phyloP scores from a whole-genome alignment of 2,888 invertebrate genomes.

The Eubasilissa splendida region DNA sequence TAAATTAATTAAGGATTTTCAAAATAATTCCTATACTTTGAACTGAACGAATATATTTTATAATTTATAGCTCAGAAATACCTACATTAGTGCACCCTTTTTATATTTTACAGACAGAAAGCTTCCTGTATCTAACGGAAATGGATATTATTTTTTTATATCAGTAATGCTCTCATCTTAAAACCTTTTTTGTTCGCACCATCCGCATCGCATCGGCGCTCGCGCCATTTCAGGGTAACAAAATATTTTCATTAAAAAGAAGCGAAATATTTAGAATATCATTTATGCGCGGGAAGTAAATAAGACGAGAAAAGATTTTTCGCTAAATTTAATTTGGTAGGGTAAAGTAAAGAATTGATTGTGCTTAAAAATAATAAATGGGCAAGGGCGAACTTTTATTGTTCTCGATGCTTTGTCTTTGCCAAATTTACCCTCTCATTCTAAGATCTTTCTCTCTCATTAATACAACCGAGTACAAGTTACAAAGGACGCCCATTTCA shows the following conservation, averaged over 20 bases:
- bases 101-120: too few relatives aligned
- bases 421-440: constrained; percentile 18
- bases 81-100: too few relatives aligned
- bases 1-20: too few relatives aligned
- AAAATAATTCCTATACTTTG: too few relatives aligned
- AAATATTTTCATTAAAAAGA: constrained; percentile 5
- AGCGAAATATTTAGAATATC: constrained; percentile 11
- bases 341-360: constrained; percentile 26
- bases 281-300: constrained; percentile 30
- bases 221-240: not conserved
- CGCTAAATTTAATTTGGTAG: constrained; percentile 29
- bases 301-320: constrained; percentile 17
- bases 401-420: constrained; percentile 28
- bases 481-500: constrained; percentile 28
- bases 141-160: too few relatives aligned
- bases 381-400: constrained; percentile 35
- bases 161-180: too few relatives aligned
- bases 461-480: constrained; percentile 1
- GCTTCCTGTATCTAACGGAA: too few relatives aligned
- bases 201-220: too few relatives aligned
- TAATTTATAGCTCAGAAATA: too few relatives aligned
- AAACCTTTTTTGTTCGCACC: too few relatives aligned
- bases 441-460: not conserved
- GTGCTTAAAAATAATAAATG: constrained; percentile 36
- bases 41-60: too few relatives aligned